A percentile compares a stretch with the other conserved stretches of the same genome.
Evolutionary conservation across 2,888 invertebrate genomes (phyloP).

Genomic region (Carpatolechia fugitivella): DNA sequence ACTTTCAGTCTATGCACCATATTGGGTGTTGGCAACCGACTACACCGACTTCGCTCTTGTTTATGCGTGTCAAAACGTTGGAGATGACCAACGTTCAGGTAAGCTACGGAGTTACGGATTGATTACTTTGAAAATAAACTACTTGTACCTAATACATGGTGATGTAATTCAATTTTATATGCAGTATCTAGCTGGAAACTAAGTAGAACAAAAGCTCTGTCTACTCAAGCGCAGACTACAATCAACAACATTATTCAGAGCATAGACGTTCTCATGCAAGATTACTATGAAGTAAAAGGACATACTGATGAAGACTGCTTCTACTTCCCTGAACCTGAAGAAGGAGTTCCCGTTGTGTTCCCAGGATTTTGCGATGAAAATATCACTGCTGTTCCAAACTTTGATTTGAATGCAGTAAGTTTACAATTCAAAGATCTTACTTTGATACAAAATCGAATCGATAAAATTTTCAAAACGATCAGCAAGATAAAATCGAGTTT

Average conservation of each 20-base stretch:
- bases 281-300: slow-evolving; percentile 36
- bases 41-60: slow-evolving; percentile 78
- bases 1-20: slow-evolving; percentile 29
- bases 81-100: slow-evolving; percentile 61
- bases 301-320: slow-evolving; percentile 52
- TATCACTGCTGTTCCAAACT: slow-evolving; percentile 40
- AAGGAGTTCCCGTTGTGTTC: slow-evolving; percentile 54
- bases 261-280: slow-evolving; percentile 38
- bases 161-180: background rate
- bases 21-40: slow-evolving; percentile 68
- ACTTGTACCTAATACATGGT: background rate
- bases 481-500: no score
- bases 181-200: slow-evolving; percentile 50
- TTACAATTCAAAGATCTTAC: background rate
- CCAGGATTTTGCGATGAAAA: slow-evolving; percentile 46
- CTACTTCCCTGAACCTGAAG: slow-evolving; percentile 60
- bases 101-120: no score
- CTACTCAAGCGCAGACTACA: slow-evolving; percentile 20
- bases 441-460: no score
- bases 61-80: slow-evolving; percentile 78
- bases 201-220: slow-evolving; percentile 38
- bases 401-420: slow-evolving; percentile 43
- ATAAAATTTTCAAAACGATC: no score
- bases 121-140: no score
- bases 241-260: slow-evolving; percentile 36